These are phyloP conservation scores for Malthinus flaveolus DNA, from an alignment of 2,888 invertebrate genomes.

Conservation along the genomic window DNA sequence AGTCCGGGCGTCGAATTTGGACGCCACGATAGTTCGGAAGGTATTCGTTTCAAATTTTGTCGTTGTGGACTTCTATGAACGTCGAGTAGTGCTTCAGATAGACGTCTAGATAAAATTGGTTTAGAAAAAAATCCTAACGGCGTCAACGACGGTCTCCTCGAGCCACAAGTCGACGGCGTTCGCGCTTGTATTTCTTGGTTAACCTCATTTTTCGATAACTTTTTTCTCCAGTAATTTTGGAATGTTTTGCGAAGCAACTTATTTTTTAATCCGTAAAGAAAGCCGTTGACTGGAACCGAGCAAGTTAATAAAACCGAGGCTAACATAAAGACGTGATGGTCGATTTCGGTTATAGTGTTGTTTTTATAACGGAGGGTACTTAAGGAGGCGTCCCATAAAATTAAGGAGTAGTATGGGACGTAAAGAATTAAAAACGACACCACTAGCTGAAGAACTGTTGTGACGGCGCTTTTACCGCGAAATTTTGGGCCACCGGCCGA, in stretches of 20 bases:
- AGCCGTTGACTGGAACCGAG: constrained; percentile 74
- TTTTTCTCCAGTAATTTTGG: constrained; percentile 76
- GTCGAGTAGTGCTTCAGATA: constrained; percentile 61
- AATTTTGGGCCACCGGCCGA: constrained; percentile 56
- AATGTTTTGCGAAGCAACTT: constrained; percentile 72
- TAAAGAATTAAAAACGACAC: constrained; percentile 73
- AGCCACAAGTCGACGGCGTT: constrained; percentile 78
- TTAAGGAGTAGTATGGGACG: constrained; percentile 72
- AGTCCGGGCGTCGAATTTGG: constrained; percentile 53
- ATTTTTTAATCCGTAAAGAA: constrained; percentile 77
- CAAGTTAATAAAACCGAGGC: constrained; percentile 69
- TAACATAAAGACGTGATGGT: constrained; percentile 60
- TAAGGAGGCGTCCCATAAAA: constrained; percentile 66
- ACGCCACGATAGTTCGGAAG: constrained; percentile 59
- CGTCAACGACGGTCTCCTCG: constrained; percentile 71
- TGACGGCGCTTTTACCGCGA: constrained; percentile 62
- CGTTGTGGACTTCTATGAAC: constrained; percentile 50
- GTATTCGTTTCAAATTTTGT: constrained; percentile 55
- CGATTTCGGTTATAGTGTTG: constrained; percentile 39
- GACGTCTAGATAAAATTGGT: constrained; percentile 58
- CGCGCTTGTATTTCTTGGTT: constrained; percentile 80
- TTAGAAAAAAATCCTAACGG: constrained; percentile 58
- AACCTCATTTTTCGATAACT: constrained; percentile 77
- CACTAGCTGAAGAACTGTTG: constrained; percentile 72
- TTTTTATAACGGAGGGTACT: constrained; percentile 40